Evolutionary conservation across 2,888 invertebrate species (phyloP).

Genomic region (Nasonia oneida): DNA sequence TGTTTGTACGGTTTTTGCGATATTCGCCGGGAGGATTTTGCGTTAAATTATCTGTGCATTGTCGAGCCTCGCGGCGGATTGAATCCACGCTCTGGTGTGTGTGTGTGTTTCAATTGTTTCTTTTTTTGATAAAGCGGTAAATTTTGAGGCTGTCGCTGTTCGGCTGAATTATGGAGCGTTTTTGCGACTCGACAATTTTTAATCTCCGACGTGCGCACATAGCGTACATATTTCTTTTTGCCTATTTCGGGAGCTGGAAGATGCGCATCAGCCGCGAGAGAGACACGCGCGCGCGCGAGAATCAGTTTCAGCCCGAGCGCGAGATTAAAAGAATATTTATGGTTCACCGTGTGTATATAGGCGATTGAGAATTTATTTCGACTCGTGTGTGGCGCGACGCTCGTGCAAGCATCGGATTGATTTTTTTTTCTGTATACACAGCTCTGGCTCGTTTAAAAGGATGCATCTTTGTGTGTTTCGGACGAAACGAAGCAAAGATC

Average conservation of each 20-base stretch:
- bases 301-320: slow-evolving; percentile 49
- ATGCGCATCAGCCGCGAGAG: background rate
- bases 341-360: slow-evolving; percentile 64
- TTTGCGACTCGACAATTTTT: background rate
- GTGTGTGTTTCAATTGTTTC: background rate
- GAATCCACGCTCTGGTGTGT: background rate
- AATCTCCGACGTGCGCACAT: background rate
- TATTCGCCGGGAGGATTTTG: background rate
- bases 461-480: background rate
- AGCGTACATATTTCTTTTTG: background rate
- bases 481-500: too few relatives aligned
- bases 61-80: background rate
- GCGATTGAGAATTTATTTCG: slow-evolving; percentile 72
- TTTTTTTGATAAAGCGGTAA: background rate
- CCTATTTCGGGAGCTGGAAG: background rate
- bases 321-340: slow-evolving; percentile 76
- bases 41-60: background rate
- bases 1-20: background rate
- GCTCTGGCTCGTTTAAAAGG: background rate
- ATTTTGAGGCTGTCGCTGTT: background rate
- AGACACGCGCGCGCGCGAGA: background rate
- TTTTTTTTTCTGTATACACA: background rate
- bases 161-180: background rate
- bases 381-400: background rate
- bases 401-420: background rate